These are phyloP conservation scores for Torymus aiolomorphi DNA, from an alignment of 2,888 invertebrate species.

Conservation along the genomic window DNA sequence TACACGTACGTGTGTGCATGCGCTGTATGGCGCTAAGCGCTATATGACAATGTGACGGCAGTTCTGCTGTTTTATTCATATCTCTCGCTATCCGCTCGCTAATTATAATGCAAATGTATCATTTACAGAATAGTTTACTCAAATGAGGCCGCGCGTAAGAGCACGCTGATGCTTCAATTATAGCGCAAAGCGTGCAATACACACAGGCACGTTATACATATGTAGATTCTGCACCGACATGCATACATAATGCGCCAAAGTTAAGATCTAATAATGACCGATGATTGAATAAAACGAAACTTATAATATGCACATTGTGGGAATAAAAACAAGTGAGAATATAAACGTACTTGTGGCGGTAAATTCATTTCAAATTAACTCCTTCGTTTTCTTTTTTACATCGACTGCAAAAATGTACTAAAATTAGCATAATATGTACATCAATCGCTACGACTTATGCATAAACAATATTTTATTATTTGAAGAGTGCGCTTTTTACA, in stretches of 20 bases:
- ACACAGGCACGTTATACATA: not conserved
- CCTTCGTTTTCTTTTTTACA: too few species aligned
- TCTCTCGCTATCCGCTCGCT: slow-evolving; percentile 34
- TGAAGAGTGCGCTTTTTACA: too few species aligned
- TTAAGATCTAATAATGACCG: not conserved
- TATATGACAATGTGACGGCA: slow-evolving; percentile 48
- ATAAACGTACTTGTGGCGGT: too few species aligned
- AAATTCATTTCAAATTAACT: too few species aligned
- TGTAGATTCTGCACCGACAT: not conserved
- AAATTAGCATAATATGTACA: too few species aligned
- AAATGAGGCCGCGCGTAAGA: slow-evolving; percentile 40
- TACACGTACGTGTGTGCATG: not conserved
- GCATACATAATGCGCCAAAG: slow-evolving; percentile 4
- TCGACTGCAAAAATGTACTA: too few species aligned
- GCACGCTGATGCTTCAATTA: slow-evolving; percentile 45
- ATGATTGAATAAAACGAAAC: not conserved
- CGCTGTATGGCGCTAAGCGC: not conserved
- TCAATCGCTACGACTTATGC: too few species aligned
- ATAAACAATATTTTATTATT: too few species aligned
- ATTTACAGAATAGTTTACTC: slow-evolving; percentile 56
- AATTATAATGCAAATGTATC: slow-evolving; percentile 57
- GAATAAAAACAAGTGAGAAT: not conserved
- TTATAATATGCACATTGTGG: not conserved
- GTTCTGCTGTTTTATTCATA: slow-evolving; percentile 54
- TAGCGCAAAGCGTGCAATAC: not conserved